A percentile compares a stretch with the other conserved stretches of the same genome.
These are phyloP conservation scores for Tupaia chinensis DNA, from an alignment of 2,113 vertebrate species.

Conservation along the genomic window DNA sequence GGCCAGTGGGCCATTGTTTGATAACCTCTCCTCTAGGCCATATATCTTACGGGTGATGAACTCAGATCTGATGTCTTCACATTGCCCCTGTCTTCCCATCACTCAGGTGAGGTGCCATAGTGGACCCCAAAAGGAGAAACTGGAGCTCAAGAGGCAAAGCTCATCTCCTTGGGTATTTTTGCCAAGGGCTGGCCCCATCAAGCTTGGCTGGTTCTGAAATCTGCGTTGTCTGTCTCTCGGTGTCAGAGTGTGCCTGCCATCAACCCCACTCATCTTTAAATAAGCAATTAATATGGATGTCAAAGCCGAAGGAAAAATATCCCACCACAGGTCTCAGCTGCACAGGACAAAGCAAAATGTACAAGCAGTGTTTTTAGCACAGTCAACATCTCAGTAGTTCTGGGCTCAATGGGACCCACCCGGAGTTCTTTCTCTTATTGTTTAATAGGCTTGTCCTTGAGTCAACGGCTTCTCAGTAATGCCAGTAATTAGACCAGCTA, in stretches of 20 bases:
- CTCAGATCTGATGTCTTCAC: background rate
- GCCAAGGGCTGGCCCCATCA: background rate
- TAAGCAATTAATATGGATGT: background rate
- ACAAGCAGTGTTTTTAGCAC: background rate
- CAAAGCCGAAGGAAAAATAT: background rate
- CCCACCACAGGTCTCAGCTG: background rate
- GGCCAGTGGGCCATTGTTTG: background rate
- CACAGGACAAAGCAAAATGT: background rate
- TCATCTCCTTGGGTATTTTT: background rate
- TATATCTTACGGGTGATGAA: background rate
- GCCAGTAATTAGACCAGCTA: background rate
- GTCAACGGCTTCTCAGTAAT: background rate
- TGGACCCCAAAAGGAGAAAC: background rate
- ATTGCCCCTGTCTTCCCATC: background rate
- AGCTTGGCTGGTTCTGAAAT: background rate
- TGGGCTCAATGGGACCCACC: background rate
- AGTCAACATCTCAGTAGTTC: background rate
- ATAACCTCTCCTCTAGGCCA: background rate
- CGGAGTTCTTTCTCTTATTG: background rate
- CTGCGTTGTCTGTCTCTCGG: background rate
- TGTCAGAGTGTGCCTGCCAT: rapidly evolving
- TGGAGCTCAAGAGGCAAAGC: background rate
- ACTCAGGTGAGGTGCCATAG: background rate
- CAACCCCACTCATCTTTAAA: background rate
- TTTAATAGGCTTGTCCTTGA: background rate